Evolutionary conservation across 2,113 vertebrate species (phyloP), one percentile per base, ranked within the genome.

Genomic region (Pedionomus torquatus): DNA sequence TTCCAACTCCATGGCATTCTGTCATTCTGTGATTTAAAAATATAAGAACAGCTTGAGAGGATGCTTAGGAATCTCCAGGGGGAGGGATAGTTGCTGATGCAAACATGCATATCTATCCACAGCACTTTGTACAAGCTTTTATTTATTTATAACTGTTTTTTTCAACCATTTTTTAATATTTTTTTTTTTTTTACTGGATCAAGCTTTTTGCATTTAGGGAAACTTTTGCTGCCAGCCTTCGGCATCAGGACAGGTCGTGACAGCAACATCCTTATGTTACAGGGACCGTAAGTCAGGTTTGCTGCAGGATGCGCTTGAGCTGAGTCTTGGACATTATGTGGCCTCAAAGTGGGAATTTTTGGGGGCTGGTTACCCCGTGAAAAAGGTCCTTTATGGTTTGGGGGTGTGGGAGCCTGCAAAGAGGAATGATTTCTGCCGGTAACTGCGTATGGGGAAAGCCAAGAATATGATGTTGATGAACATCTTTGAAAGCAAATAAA

Each of bases 401-500:
- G 20, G 9, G 31, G 74, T 33, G 43, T 37, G 87, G 46, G 39
- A 41, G 23, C 54, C 85, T 35, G 10, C 43, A n/a, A 43, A 71
- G 88, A 86, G 65, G 58, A 48, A 68, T 13, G 16, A 58, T 65
- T 80, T 51, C 61, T 75, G 41, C 30, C 19, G 37, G 10, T 5
- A 3, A 60, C 11, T 89, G 52, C 11, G 0, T 20, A n/a, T 44
- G 83, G 65, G 33, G 63, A 68, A 46, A 49, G 64, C 64, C 69
- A 46, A 55, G 30, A 85, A n/a, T 17, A 39, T 28, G 21, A 24
- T 54, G 87, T 30, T 78, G 92, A 94, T 58, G 87, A 92, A 75
- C 78, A 74, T 64, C 92, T 90, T 90, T 64, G 58, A 82, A 69
- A 87, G 71, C 78, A 82, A 96, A 93, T 87, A 92, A 91, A 95